Percentiles rank a stretch among this genome's conserved stretches.
Conservation (phyloP, 2,797 vertebrate species). For the Paedocypris micromegethes region DNA sequence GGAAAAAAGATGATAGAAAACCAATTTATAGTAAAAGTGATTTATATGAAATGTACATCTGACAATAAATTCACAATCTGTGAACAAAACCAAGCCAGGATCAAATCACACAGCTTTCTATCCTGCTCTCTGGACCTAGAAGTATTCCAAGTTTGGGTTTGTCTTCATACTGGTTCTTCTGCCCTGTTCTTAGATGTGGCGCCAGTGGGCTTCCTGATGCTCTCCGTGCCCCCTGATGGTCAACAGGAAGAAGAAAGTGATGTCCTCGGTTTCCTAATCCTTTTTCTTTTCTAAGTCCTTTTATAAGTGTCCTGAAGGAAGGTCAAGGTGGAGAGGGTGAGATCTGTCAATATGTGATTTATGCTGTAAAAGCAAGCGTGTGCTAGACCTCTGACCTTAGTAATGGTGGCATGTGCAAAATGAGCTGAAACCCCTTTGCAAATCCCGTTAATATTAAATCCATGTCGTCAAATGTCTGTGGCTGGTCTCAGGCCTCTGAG, state of each 20-base stretch:
- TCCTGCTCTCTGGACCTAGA: constrained; percentile 42
- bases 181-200: constrained; percentile 38
- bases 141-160: constrained; percentile 25
- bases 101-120: constrained; percentile 43
- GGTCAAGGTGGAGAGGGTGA: constrained; percentile 15
- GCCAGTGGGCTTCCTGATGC: constrained; percentile 42
- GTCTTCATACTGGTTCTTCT: constrained; percentile 33
- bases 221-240: constrained; percentile 30
- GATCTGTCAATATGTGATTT: background rate
- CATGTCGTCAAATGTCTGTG: background rate
- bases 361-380: background rate
- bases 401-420: background rate
- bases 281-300: constrained; percentile 34
- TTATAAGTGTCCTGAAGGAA: constrained; percentile 30
- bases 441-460: too few relatives aligned
- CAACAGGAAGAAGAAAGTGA: constrained; percentile 45
- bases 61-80: too few relatives aligned
- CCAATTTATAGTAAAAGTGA: too few relatives aligned
- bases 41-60: too few relatives aligned
- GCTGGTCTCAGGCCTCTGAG: constrained; percentile 27
- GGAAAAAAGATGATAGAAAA: too few relatives aligned
- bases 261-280: constrained; percentile 9
- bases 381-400: background rate
- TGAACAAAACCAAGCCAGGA: background rate
- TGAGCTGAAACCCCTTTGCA: background rate